Base-by-base conservation (phyloP, 2,797 vertebrate species). In the Perodicticus potto region DNA sequence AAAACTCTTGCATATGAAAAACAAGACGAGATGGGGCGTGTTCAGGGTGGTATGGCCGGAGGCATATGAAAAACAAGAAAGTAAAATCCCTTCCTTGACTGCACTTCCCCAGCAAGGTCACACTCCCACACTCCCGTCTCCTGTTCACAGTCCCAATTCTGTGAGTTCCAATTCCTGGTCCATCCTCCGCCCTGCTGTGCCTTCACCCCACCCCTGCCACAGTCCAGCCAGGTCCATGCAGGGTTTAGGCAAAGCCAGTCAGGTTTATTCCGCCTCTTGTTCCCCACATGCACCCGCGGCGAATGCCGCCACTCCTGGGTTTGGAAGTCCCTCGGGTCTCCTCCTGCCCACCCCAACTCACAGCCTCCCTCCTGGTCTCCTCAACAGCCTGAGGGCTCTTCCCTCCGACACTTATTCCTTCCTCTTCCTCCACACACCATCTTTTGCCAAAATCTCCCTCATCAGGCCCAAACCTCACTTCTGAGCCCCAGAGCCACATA, bases 261-360 rank as follows among this genome's bases (percentile, higher is more conserved):
- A 19, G 29, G 34, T 32, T 55, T 40, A 67, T 57, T 40, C 72
- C n/a, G 59, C 69, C 59, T 20, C 61, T 25, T 13, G 34, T 55
- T 40, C 27, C 29, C 7, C 29, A 74, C 57, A 43, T 0, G 0
- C 9, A 73, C 70, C 3, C n/a, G 17, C 3, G 9, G 40, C 12
- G 20, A 27, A 37, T 59, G 65, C 14, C 53, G 70, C 57, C 37
- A 7, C 4, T 74, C 14, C 40, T 22, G 69, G 55, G 20, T 27
- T 55, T 45, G 40, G 9, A 55, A 67, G 80, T 5, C 29, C 7
- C n/a, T 27, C 61, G 2, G 7, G 10, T 16, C 34, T 59, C 69
- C 49, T 63, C 7, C 45, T 29, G 72, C 13, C 32, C 40, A 59
- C 5, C 29, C 57, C 57, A 77, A n/a, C 29, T 57, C 23, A 69